Conservation (phyloP, 2,888 invertebrate genomes). For the Diarsia rubi region DNA sequence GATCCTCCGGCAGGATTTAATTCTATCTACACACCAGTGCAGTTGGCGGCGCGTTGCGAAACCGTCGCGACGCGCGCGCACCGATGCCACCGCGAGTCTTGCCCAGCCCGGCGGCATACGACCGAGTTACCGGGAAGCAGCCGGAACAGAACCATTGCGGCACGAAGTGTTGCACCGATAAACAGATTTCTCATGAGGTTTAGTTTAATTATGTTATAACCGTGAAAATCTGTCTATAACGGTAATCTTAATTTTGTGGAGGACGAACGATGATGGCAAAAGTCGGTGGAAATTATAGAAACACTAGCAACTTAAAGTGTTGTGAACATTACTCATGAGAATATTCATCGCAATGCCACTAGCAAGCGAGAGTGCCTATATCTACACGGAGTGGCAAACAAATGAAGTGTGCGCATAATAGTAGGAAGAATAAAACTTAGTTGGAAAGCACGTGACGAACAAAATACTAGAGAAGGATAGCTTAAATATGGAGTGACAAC, state of each 20-base stretch:
- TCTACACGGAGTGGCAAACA: conserved; percentile 48
- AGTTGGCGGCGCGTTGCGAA: conserved; percentile 41
- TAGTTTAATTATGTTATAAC: conserved; percentile 41
- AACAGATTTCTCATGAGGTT: conserved; percentile 46
- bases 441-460: background rate
- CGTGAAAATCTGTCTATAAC: conserved; percentile 48
- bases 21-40: conserved; percentile 56
- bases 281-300: conserved; percentile 22
- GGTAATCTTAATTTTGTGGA: conserved; percentile 30
- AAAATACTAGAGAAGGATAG: conserved; percentile 1
- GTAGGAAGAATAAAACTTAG: background rate
- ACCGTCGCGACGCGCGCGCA: conserved; percentile 34
- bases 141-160: conserved; percentile 54
- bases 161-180: conserved; percentile 49
- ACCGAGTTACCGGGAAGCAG: conserved; percentile 46
- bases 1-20: conserved; percentile 36
- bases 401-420: conserved; percentile 40
- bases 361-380: conserved; percentile 1
- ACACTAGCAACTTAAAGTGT: conserved; percentile 28
- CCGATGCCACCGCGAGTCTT: conserved; percentile 20
- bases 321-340: conserved; percentile 26
- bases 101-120: conserved; percentile 45
- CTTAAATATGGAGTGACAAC: background rate
- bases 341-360: conserved; percentile 22
- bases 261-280: conserved; percentile 8